phyloP scores from a whole-genome alignment of 2,113 vertebrate genomes.

The Neodontobutis hainanensis region DNA sequence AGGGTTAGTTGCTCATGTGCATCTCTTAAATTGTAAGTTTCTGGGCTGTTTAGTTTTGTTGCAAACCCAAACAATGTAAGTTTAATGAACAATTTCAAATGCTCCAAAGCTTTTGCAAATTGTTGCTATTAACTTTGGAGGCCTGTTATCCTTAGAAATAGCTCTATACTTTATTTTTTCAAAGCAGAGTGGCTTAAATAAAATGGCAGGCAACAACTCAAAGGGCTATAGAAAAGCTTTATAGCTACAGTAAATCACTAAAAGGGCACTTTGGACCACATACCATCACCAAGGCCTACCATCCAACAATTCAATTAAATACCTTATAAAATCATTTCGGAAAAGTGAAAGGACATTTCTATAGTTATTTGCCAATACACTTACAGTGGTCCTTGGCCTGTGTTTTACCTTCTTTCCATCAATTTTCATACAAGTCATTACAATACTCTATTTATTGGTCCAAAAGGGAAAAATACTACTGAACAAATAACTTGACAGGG shows the following conservation, averaged over 20 bases:
- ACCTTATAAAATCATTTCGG: not conserved
- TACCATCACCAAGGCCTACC: not conserved
- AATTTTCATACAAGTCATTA: not conserved
- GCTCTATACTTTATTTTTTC: not conserved
- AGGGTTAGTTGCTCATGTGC: no score
- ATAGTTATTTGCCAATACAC: not conserved
- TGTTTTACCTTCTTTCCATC: not conserved
- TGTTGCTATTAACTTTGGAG: not conserved
- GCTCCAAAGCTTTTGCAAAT: no score
- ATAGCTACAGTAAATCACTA: not conserved
- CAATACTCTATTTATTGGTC: not conserved
- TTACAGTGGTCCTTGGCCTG: not conserved
- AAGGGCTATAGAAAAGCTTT: not conserved
- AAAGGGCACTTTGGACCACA: not conserved
- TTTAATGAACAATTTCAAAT: no score
- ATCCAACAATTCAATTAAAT: not conserved
- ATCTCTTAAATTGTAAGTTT: no score
- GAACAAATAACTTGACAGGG: no score
- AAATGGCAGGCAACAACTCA: not conserved
- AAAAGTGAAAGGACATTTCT: not conserved
- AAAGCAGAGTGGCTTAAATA: not conserved
- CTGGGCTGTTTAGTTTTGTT: no score
- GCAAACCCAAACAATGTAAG: no score
- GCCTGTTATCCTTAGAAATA: not conserved
- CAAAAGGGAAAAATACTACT: no score